A percentile compares a stretch with the other conserved stretches of the same genome.
Evolutionary conservation across 1,140 invertebrate genomes (phyloP).

Genomic region (Caenorhabditis brenneri): DNA sequence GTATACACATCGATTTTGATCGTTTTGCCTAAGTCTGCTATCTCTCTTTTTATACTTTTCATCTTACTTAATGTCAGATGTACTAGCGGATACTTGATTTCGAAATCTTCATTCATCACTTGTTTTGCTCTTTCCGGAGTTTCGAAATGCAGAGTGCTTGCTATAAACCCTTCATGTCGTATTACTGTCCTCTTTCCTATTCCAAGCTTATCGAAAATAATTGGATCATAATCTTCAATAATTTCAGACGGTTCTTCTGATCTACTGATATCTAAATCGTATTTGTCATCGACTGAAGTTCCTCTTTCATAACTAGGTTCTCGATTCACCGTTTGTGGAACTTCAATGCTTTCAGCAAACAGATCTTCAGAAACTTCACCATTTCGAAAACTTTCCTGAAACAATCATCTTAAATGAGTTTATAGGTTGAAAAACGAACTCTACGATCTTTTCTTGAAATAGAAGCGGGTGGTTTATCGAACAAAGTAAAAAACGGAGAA

Average conservation of each 20-base stretch:
- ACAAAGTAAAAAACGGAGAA: conserved; percentile 23
- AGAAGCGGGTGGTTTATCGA: background rate
- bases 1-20: conserved; percentile 5
- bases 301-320: conserved; percentile 1
- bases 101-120: conserved; percentile 6
- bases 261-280: background rate
- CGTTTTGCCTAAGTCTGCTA: background rate
- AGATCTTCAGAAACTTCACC: background rate
- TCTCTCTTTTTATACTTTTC: conserved; percentile 38
- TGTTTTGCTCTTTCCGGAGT: background rate
- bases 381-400: conserved; percentile 26
- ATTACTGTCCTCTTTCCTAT: background rate
- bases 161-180: background rate
- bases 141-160: background rate
- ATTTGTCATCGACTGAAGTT: conserved; percentile 23
- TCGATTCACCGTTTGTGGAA: background rate
- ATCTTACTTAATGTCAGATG: conserved; percentile 21
- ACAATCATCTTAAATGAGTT: background rate
- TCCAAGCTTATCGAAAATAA: background rate
- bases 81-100: background rate
- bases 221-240: background rate
- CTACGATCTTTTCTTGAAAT: conserved; percentile 17
- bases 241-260: conserved; percentile 8
- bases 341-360: conserved; percentile 10
- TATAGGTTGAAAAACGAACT: background rate